These are phyloP conservation scores for Threskiornis aethiopicus DNA, from an alignment of 2,797 vertebrate genomes.

Conservation along the genomic window DNA sequence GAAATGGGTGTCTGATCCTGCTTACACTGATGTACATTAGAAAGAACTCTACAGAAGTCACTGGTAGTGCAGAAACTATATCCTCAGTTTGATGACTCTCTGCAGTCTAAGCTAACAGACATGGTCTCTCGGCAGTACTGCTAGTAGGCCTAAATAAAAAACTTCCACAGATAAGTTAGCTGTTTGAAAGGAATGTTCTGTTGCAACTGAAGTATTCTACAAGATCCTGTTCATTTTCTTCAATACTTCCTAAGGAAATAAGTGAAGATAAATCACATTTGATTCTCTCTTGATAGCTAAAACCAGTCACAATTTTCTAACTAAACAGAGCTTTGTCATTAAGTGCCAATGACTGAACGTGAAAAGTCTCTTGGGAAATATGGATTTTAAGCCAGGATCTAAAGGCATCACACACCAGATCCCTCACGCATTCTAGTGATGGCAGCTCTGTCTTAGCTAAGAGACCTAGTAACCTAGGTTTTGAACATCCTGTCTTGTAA, in stretches of 20 bases:
- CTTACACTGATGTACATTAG: not conserved
- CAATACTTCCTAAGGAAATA: not conserved
- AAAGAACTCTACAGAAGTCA: not conserved
- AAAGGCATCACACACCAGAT: not conserved
- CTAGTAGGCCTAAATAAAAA: not conserved
- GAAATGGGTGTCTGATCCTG: not conserved
- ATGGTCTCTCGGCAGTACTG: not conserved
- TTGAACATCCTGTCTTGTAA: not conserved
- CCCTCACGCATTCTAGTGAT: not conserved
- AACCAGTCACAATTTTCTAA: not conserved
- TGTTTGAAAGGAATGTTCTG: not conserved
- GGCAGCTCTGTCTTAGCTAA: not conserved
- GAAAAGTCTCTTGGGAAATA: not conserved
- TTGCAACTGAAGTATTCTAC: not conserved
- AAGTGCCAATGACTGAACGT: not conserved
- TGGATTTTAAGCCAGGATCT: not conserved
- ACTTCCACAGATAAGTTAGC: not conserved
- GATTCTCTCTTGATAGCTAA: not conserved
- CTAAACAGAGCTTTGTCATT: not conserved
- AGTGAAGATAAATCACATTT: not conserved
- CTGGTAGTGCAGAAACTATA: not conserved
- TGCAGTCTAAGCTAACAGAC: not conserved
- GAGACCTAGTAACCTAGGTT: not conserved
- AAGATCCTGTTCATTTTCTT: not conserved
- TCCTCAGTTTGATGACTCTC: not conserved